phyloP scores from a whole-genome alignment of 2,113 vertebrate genomes.

The Egretta garzetta region DNA sequence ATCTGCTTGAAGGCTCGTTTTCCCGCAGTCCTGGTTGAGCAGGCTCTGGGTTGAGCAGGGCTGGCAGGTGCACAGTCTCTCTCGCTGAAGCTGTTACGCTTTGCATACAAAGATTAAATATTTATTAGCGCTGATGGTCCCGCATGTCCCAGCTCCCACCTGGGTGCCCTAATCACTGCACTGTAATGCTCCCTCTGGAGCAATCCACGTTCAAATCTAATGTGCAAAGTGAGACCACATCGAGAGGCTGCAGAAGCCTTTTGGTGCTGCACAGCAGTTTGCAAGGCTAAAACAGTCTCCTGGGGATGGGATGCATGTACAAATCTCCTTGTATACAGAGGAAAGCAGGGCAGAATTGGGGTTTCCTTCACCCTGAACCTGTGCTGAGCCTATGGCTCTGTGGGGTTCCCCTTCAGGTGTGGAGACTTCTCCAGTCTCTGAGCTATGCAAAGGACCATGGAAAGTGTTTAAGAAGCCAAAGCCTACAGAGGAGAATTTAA shows the following conservation, averaged over 20 bases:
- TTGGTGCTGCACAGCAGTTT: neutral
- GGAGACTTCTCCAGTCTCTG: neutral
- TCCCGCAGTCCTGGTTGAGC: neutral
- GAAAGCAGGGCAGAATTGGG: neutral
- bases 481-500: neutral
- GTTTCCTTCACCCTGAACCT: neutral
- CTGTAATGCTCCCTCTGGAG: neutral
- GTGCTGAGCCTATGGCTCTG: neutral
- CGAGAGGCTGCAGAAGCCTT: neutral
- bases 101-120: conserved; percentile 4
- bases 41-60: neutral
- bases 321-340: neutral
- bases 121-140: neutral
- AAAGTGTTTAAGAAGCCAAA: neutral
- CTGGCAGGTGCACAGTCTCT: neutral
- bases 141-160: neutral
- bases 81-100: neutral
- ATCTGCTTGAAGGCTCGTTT: neutral
- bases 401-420: neutral
- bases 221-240: neutral
- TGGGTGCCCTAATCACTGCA: neutral
- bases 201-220: neutral
- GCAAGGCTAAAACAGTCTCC: neutral
- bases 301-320: neutral
- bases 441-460: neutral